Conservation (phyloP, 2,113 vertebrate genomes). For the Theristicus caerulescens region DNA sequence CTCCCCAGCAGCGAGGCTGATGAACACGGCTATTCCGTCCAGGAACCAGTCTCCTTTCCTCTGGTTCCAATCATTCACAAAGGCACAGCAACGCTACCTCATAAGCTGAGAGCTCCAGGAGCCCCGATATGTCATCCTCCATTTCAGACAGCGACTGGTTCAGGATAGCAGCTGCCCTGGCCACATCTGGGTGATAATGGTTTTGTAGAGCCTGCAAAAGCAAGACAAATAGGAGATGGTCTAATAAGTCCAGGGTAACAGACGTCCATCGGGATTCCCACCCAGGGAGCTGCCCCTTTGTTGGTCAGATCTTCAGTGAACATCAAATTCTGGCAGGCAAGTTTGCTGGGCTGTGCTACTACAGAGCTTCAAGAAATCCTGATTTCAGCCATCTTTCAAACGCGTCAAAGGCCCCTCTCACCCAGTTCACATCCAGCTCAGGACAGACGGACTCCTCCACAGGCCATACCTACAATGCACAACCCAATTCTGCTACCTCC, state of each 20-base stretch:
- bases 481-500: background rate
- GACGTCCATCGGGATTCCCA: background rate
- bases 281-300: background rate
- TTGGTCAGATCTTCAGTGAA: background rate
- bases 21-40: fast-evolving
- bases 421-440: background rate
- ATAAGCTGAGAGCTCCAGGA: conserved; percentile 82
- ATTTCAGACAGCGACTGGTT: conserved; percentile 76
- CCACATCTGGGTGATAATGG: conserved; percentile 92
- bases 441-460: background rate
- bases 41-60: background rate
- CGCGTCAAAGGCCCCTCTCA: background rate
- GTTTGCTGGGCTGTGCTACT: background rate
- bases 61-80: background rate
- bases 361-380: background rate
- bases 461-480: background rate
- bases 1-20: background rate
- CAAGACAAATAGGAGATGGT: background rate
- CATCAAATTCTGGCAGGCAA: background rate
- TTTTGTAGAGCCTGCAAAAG: conserved; percentile 84
- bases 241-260: background rate
- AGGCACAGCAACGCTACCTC: conserved; percentile 73
- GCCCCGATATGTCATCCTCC: conserved; percentile 81
- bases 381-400: background rate
- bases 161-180: conserved; percentile 81